phyloP scores from a whole-genome alignment of 1,140 invertebrate species.

The Drosophila bipectinata region DNA sequence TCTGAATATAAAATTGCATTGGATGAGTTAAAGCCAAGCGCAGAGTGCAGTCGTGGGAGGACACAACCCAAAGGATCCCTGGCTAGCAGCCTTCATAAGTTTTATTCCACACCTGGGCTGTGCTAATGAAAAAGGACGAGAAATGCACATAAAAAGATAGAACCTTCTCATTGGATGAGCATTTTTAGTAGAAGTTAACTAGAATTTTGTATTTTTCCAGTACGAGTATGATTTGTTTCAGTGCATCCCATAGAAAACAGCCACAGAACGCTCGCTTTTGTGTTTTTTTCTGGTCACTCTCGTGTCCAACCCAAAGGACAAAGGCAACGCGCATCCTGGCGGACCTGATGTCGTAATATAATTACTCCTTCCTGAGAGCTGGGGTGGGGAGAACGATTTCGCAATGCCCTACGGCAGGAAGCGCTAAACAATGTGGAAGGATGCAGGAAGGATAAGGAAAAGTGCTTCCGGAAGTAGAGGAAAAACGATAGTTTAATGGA shows the following conservation, averaged over 20 bases:
- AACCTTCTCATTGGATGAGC: too few species aligned
- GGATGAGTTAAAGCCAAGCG: constrained; percentile 18
- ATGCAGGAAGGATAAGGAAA: constrained; percentile 21
- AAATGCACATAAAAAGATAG: neutral
- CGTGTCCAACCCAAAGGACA: constrained; percentile 19
- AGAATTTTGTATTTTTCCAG: neutral
- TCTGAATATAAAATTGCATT: constrained; percentile 4
- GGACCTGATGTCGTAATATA: constrained; percentile 56
- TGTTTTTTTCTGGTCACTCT: constrained; percentile 14
- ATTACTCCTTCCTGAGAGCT: constrained; percentile 35
- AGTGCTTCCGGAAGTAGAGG: constrained; percentile 33
- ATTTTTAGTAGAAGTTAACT: neutral
- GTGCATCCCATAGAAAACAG: neutral
- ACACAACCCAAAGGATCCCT: constrained; percentile 9
- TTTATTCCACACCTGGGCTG: constrained; percentile 6
- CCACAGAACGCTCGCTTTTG: neutral
- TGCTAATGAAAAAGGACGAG: neutral
- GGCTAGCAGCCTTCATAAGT: constrained; percentile 19
- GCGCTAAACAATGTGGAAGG: constrained; percentile 1
- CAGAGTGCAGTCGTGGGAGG: constrained; percentile 15
- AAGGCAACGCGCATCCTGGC: constrained; percentile 24
- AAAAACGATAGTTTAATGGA: constrained; percentile 34
- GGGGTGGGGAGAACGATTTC: constrained; percentile 11
- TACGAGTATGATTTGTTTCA: neutral
- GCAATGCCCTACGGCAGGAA: constrained; percentile 23